A percentile compares a stretch with the other conserved stretches of the same genome.
Conservation (phyloP, 2,797 vertebrate genomes). For the Paedocypris micromegethes region DNA sequence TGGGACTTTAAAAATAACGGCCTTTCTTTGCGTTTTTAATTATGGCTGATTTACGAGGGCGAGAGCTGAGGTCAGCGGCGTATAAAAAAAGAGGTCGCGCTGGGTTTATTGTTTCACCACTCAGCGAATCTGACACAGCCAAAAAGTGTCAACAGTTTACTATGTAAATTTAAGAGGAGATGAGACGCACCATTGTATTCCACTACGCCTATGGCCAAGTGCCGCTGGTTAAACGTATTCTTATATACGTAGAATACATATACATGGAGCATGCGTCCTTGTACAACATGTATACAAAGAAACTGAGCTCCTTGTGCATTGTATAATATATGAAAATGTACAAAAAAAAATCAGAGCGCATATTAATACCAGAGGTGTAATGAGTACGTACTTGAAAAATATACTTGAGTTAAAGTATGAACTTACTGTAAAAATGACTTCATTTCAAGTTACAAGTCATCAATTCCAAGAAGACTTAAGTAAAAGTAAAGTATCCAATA, state of each 20-base stretch:
- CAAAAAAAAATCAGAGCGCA: no score
- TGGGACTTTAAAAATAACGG: constrained; percentile 59
- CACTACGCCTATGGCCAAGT: constrained; percentile 13
- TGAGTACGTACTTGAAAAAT: no score
- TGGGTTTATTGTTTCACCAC: constrained; percentile 47
- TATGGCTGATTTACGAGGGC: constrained; percentile 59
- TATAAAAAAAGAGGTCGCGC: constrained; percentile 51
- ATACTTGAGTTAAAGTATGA: no score
- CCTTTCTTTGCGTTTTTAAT: constrained; percentile 59
- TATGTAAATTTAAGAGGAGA: constrained; percentile 42
- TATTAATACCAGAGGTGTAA: no score
- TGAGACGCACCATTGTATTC: constrained; percentile 40
- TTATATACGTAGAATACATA: constrained; percentile 5
- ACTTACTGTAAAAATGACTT: no score
- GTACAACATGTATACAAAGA: no score
- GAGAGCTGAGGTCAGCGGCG: constrained; percentile 59
- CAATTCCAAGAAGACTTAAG: no score
- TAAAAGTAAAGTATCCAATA: no score
- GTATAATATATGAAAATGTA: no score
- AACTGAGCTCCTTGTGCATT: no score
- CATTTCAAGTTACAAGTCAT: no score
- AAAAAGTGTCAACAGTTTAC: constrained; percentile 45
- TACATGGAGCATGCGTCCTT: no score
- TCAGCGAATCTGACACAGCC: constrained; percentile 34
- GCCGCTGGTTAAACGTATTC: constrained; percentile 37